Conservation (phyloP, 1,140 invertebrate species). For the Cephus cinctus region DNA sequence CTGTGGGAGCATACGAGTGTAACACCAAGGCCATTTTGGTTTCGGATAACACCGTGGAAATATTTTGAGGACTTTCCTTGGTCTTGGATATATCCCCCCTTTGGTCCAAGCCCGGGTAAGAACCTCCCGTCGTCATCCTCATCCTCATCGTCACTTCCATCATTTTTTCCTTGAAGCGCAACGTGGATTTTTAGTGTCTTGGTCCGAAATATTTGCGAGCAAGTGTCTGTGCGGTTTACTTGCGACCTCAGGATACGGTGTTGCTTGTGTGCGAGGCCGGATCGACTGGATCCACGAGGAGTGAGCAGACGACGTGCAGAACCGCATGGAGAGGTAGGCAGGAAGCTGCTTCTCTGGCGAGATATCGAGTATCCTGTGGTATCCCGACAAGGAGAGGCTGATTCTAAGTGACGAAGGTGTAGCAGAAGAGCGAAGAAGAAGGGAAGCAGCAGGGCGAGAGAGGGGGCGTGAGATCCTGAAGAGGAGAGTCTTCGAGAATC, state of each 20-base stretch:
- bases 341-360: too few relatives aligned
- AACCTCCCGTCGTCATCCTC: slow-evolving; percentile 11
- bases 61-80: slow-evolving; percentile 22
- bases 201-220: slow-evolving; percentile 13
- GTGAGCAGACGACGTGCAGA: background rate
- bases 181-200: slow-evolving; percentile 16
- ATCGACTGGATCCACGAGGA: background rate
- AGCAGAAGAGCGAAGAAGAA: background rate
- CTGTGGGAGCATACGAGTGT: slow-evolving; percentile 25
- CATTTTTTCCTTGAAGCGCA: slow-evolving; percentile 4
- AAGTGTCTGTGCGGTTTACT: background rate
- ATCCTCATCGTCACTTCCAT: slow-evolving; percentile 7
- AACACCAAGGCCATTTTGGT: slow-evolving; percentile 4
- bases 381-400: too few relatives aligned
- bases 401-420: background rate
- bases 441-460: background rate
- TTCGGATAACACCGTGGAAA: slow-evolving; percentile 7
- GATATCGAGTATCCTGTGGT: too few relatives aligned
- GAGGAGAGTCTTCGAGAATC: slow-evolving; percentile 20
- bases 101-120: slow-evolving; percentile 34
- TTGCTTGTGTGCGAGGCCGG: background rate
- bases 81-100: slow-evolving; percentile 30
- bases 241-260: background rate
- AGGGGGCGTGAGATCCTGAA: slow-evolving; percentile 7
- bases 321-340: too few relatives aligned